phyloP scores from a whole-genome alignment of 2,797 vertebrate species.

The Pelobates cultripes region DNA sequence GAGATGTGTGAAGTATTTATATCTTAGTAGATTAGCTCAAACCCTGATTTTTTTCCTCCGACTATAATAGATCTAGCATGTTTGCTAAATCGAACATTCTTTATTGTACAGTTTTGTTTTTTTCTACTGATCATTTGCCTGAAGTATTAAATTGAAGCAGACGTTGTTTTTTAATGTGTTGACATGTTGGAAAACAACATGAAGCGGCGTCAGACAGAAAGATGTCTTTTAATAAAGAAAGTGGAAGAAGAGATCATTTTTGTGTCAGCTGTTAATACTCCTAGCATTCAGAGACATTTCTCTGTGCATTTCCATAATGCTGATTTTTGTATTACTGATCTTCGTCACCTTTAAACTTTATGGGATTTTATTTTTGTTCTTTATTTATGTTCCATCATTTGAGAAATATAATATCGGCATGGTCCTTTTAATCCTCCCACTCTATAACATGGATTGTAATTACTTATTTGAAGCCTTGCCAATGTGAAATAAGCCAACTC shows the following conservation, averaged over 20 bases:
- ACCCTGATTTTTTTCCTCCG: too few relatives aligned
- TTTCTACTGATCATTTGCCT: slow-evolving; percentile 35
- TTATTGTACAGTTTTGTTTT: background rate
- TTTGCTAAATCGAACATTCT: too few relatives aligned
- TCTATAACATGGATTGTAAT: slow-evolving; percentile 29
- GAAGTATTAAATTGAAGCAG: slow-evolving; percentile 38
- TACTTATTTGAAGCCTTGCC: slow-evolving; percentile 10
- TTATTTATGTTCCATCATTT: background rate
- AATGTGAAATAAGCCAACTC: slow-evolving; percentile 20
- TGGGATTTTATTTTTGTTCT: background rate
- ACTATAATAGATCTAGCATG: too few relatives aligned
- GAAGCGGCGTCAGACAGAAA: slow-evolving; percentile 43
- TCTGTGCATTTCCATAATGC: slow-evolving; percentile 12
- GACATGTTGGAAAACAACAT: slow-evolving; percentile 46
- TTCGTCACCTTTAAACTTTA: slow-evolving; percentile 22
- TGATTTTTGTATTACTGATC: slow-evolving; percentile 33
- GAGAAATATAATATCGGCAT: slow-evolving; percentile 1
- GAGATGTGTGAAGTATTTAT: too few relatives aligned
- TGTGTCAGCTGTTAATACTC: slow-evolving; percentile 22
- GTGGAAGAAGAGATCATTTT: slow-evolving; percentile 7
- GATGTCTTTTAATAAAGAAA: slow-evolving; percentile 39
- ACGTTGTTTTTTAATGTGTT: slow-evolving; percentile 45
- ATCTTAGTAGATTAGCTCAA: too few relatives aligned
- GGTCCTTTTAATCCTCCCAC: background rate
- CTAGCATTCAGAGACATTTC: slow-evolving; percentile 31